Evolutionary conservation across 2,888 invertebrate species (phyloP), one percentile per base, ranked within the genome.

Genomic region (Lasius platythorax): DNA sequence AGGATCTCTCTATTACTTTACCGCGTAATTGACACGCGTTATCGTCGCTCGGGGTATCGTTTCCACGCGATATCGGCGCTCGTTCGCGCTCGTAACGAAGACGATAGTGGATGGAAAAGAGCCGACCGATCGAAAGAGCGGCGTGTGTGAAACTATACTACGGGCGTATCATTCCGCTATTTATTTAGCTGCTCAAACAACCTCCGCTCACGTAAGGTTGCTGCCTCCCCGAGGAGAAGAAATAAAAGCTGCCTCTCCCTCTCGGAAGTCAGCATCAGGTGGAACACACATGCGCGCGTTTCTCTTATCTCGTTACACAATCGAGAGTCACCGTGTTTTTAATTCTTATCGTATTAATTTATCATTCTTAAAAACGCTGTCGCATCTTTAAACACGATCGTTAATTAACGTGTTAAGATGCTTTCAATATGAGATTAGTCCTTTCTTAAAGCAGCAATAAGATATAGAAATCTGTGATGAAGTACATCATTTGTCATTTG

Each of bases 121-220:
- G 6, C 18, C 18, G 50, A 50, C 0, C 50, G 50, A 18, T 18
- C 6, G 50, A 50, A 50, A 18, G 43, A 43, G 0, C 43, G 50
- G 5, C 18, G 5, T 18, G 18, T 18, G 50, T 50, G 50, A 50
- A 50, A 18, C 18, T 23, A 50, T 30, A 33, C 53, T 33, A 40
- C 40, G 9, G 15, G 40, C 40, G n/a, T 43, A 30, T 58, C 58
- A 15, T 53, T 40, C 30, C 43, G n/a, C 53, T 83, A 74, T 89
- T 89, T 87, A 83, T 81, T 86, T 85, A 89, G 87, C 87, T 89
- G 89, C 56, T 87, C 83, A 89, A 87, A 89, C 68, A 89, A 78
- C 85, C 85, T 84, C 79, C 78, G 82, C 85, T 63, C 64, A 50
- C 12, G 3, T n/a, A 12, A 53, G 43, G 50, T 50, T 50, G 23